phyloP scores from a whole-genome alignment of 2,888 invertebrate species.

The Hipparchia sbordonii region DNA sequence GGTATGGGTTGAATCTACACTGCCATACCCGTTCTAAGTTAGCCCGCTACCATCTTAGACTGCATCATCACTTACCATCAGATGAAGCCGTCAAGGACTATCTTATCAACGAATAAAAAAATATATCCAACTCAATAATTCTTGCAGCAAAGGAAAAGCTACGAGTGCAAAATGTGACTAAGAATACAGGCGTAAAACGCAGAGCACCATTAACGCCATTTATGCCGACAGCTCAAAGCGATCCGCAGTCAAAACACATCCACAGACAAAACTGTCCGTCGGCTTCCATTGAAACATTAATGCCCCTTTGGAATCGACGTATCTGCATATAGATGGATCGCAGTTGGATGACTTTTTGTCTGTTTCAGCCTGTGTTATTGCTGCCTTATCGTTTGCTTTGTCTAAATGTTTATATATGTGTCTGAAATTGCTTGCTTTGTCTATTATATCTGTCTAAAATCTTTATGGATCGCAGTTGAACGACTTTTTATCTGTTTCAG shows the following conservation, averaged over 20 bases:
- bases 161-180: not conserved
- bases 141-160: no score
- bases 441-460: no score
- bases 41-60: no score
- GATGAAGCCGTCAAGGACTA: no score
- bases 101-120: no score
- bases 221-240: slow-evolving; percentile 13
- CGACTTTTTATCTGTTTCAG: slow-evolving; percentile 22
- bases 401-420: not conserved
- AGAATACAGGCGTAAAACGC: slow-evolving; percentile 14
- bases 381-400: not conserved
- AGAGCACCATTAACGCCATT: slow-evolving; percentile 7
- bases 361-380: slow-evolving; percentile 1
- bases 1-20: no score
- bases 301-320: slow-evolving; percentile 22
- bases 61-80: no score
- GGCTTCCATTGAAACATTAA: slow-evolving; percentile 36
- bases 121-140: no score
- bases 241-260: slow-evolving; percentile 12
- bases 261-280: slow-evolving; percentile 18
- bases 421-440: no score
- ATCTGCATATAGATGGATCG: slow-evolving; percentile 40
- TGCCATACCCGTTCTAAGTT: no score
- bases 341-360: slow-evolving; percentile 27
- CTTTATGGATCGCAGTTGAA: slow-evolving; percentile 28